Evolutionary conservation across 2,113 vertebrate genomes (phyloP), one percentile per base, ranked within the genome.

Genomic region (Lathamus discolor): DNA sequence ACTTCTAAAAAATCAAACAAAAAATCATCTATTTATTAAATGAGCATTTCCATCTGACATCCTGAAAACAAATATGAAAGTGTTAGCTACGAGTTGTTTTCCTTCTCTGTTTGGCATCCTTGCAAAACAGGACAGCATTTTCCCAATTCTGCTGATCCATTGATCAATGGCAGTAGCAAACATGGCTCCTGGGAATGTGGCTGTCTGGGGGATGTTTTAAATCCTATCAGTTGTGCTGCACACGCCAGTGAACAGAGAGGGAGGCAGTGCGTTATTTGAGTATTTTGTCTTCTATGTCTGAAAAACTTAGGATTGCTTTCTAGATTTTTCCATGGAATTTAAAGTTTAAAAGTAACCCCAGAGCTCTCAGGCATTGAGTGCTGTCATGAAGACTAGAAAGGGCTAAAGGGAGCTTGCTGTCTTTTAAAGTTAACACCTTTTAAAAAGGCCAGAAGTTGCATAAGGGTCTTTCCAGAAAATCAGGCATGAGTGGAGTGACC

Each of bases 371-470:
- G 28, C 10, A 33, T 57, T 37, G 44, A 61, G 46, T 48, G 54
- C 35, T 77, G 54, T 31, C 27, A n/a, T 6, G 9, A 67, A 52
- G 63, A 59, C 57, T 31, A 55, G 43, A 78, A 83, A 78, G 7
- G 20, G 18, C 48, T 73, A 37, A 72, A 61, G 73, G 22, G 35
- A 62, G 11, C 19, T 64, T 0, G 2, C 23, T 74, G 44, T 28
- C 35, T 86, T 93, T 37, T 48, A 48, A 92, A 80, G 70, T 79
- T 31, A 48, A 17, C 17, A 15, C 19, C 18, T 83, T 76, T 85
- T 31, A 11, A 52, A 35, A 57, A 39, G 82, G 41, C 0, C 0
- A 29, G 24, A 63, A 27, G 2, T 23, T 73, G 33, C 5, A 7
- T 22, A 9, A 61, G 7, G 10, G 14, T 48, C 13, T 62, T 61